Percentiles rank a stretch among this genome's conserved stretches.
Conservation (phyloP, 2,797 vertebrate species). For the Aphelocoma californica region DNA sequence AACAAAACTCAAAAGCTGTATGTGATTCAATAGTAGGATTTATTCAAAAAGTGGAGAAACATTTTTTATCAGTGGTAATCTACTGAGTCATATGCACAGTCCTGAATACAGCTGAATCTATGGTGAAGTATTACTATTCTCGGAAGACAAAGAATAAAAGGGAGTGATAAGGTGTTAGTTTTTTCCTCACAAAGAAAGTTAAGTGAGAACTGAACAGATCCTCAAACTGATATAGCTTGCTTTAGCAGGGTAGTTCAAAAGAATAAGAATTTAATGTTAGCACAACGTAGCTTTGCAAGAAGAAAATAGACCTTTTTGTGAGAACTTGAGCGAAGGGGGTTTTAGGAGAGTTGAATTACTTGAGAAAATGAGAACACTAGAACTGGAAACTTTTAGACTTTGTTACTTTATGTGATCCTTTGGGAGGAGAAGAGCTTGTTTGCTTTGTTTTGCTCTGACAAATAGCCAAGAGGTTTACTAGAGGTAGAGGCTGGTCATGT, state of each 20-base stretch:
- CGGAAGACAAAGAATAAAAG: neutral
- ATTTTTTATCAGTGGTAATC: neutral
- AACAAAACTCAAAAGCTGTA: neutral
- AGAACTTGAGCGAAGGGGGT: neutral
- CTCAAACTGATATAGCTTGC: neutral
- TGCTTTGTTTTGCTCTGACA: neutral
- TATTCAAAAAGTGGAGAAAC: neutral
- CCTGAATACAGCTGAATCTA: neutral
- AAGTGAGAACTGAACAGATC: neutral
- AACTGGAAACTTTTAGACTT: neutral
- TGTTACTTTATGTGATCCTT: neutral
- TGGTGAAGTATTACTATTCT: neutral
- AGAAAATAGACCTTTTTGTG: neutral
- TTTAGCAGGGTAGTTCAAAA: slow-evolving; percentile 49
- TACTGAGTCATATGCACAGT: neutral
- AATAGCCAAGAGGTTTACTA: neutral
- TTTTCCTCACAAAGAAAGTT: neutral
- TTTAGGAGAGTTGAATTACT: neutral
- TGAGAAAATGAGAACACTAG: neutral
- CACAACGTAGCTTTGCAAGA: neutral
- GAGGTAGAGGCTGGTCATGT: neutral
- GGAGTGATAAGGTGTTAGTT: neutral
- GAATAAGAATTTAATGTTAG: slow-evolving; percentile 36
- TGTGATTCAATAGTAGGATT: neutral
- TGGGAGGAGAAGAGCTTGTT: neutral